Percentiles rank a stretch among this genome's conserved stretches.
Evolutionary conservation across 2,888 invertebrate species (phyloP).

Genomic region (Nymphalis urticae): DNA sequence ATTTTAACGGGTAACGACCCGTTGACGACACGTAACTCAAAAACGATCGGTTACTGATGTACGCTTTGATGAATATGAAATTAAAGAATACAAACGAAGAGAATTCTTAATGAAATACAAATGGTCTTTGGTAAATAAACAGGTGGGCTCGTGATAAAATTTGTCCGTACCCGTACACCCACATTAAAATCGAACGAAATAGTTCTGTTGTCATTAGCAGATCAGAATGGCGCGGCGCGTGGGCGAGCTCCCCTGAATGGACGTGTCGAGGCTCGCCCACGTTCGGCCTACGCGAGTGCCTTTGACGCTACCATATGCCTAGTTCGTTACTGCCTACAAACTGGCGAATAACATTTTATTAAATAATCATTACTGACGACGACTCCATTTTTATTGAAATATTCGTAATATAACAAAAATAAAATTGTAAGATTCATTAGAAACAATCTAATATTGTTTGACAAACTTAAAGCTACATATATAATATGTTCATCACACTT

Average conservation of each 20-base stretch:
- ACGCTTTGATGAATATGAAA: no score
- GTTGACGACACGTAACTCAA: no score
- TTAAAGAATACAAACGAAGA: neutral
- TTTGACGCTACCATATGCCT: constrained; percentile 34
- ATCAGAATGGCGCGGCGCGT: constrained; percentile 52
- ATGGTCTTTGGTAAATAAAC: constrained; percentile 23
- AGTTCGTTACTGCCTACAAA: constrained; percentile 10
- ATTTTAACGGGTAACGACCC: no score
- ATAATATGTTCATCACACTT: no score
- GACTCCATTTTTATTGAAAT: neutral
- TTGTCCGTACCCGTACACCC: constrained; percentile 28
- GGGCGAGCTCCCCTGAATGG: constrained; percentile 71
- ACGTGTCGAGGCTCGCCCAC: constrained; percentile 60
- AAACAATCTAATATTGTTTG: no score
- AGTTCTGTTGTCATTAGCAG: constrained; percentile 61
- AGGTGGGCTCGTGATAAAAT: constrained; percentile 31
- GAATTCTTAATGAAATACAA: neutral
- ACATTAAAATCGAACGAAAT: constrained; percentile 46
- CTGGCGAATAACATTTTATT: neutral
- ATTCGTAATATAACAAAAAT: neutral
- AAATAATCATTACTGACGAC: neutral
- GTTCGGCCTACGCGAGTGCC: constrained; percentile 46
- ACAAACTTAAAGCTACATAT: no score
- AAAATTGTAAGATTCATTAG: no score
- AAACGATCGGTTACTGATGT: no score